Evolutionary conservation across 2,888 invertebrate species (phyloP).

Genomic region (Pediacus dermestoides): DNA sequence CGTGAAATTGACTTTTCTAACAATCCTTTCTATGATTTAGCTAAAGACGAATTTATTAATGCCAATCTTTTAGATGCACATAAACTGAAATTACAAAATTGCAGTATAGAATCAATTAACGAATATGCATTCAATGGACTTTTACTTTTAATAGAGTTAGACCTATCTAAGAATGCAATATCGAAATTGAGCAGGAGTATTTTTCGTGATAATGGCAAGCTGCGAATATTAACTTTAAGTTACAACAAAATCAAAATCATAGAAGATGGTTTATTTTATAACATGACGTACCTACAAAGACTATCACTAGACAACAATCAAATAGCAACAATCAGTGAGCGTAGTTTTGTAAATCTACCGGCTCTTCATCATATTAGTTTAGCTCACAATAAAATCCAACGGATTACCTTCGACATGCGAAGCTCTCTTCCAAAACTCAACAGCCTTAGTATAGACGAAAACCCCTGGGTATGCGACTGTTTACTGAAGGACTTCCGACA

Average conservation of each 20-base stretch:
- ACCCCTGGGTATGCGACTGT: conserved; percentile 89
- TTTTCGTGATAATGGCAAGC: conserved; percentile 66
- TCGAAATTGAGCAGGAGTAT: conserved; percentile 63
- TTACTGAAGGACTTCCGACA: conserved; percentile 74
- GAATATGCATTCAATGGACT: conserved; percentile 73
- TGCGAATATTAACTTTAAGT: conserved; percentile 70
- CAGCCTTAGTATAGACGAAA: conserved; percentile 72
- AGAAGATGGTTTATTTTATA: conserved; percentile 71
- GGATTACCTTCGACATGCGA: conserved; percentile 61
- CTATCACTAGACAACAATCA: conserved; percentile 75
- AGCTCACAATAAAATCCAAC: conserved; percentile 70
- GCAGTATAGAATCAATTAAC: conserved; percentile 69
- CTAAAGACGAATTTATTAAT: conserved; percentile 63
- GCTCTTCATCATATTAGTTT: conserved; percentile 66
- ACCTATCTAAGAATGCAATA: conserved; percentile 73
- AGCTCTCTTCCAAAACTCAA: conserved; percentile 63
- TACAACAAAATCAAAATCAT: conserved; percentile 71
- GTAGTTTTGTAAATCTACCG: conserved; percentile 53
- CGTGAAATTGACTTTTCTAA: conserved; percentile 70
- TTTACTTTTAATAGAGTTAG: conserved; percentile 75
- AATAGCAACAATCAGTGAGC: conserved; percentile 64
- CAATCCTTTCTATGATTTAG: conserved; percentile 65
- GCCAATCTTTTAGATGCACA: conserved; percentile 76
- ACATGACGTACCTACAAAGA: conserved; percentile 69
- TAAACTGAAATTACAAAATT: conserved; percentile 71